Evolutionary conservation across 2,113 vertebrate genomes (phyloP), one percentile per base, ranked within the genome.

Genomic region (Furnarius figulus): DNA sequence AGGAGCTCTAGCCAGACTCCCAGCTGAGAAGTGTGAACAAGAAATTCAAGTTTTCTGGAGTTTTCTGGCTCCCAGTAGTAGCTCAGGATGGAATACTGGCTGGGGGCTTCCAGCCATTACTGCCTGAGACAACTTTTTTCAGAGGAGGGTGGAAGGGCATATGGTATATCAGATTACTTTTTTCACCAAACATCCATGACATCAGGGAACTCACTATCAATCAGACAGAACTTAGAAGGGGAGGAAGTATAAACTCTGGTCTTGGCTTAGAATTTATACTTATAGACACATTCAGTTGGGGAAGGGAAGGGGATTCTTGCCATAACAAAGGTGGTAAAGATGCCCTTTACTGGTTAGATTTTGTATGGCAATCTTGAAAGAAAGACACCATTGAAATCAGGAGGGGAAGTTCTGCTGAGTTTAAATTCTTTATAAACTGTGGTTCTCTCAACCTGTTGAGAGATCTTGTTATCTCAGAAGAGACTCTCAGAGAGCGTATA

Each of bases 371-470:
- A 95, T 52, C 91, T 93, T 89, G 74, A 95, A 96, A 94, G 89
- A 68, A 94, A 91, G 92, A 95, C 93, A 97, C 97, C 96, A 97
- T 89, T 97, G 97, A 97, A 97, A 97, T 95, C 95, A 85, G 85
- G 83, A 81, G 87, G 84, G 82, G 89, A 81, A 88, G 83, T 85
- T 97, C 87, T 75, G 72, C 39, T 73, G 74, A 80, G n/a, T 73
- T 92, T 55, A 53, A 70, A 17, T 79, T 86, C 20, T 19, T 3
- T 53, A 49, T 16, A 58, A 90, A 62, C 6, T 79, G 53, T 63
- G 47, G 33, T 37, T 66, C 20, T 92, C 37, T 83, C 42, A 74
- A 72, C 7, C 46, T 79, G 42, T 39, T 63, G 61, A 71, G 70
- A 85, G 37, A 42, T 49, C 42, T 71, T 86, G 21, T 68, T 50